These are phyloP conservation scores for Leistus spinibarbis DNA, from an alignment of 2,888 invertebrate genomes.

Conservation along the genomic window DNA sequence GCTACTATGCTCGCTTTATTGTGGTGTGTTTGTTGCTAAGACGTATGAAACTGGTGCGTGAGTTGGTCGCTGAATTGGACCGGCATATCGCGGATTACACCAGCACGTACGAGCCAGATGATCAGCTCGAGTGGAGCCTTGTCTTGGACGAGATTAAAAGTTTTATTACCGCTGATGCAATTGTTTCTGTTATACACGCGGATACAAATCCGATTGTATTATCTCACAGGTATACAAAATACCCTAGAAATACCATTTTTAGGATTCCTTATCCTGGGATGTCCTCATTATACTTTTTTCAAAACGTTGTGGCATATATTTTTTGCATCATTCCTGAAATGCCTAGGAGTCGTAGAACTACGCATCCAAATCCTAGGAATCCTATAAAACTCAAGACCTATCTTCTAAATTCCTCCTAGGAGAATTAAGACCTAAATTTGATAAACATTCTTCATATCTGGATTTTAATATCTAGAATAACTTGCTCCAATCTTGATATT, in stretches of 20 bases:
- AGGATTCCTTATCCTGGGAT: background rate
- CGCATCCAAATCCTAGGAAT: too few species aligned
- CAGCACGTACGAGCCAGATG: slow-evolving; percentile 94
- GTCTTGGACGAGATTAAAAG: slow-evolving; percentile 94
- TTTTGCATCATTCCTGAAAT: background rate
- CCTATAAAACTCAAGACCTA: too few species aligned
- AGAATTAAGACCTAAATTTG: too few species aligned
- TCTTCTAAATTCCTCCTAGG: too few species aligned
- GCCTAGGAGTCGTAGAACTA: too few species aligned
- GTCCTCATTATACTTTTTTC: background rate
- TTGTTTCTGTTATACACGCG: slow-evolving; percentile 86
- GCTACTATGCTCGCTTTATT: slow-evolving; percentile 95
- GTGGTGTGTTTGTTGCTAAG: slow-evolving; percentile 93
- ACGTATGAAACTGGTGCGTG: slow-evolving; percentile 90
- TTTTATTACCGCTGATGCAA: slow-evolving; percentile 90
- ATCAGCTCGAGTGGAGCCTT: slow-evolving; percentile 93
- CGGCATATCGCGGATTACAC: slow-evolving; percentile 95
- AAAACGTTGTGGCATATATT: background rate
- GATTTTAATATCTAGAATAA: too few species aligned
- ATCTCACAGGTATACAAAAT: slow-evolving; percentile 82
- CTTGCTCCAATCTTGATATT: too few species aligned
- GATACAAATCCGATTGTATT: slow-evolving; percentile 85
- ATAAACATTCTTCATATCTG: too few species aligned
- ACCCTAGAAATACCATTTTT: background rate
- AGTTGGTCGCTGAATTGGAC: slow-evolving; percentile 89